phyloP scores from a whole-genome alignment of 2,888 invertebrate genomes.

The Ceramica pisi region DNA sequence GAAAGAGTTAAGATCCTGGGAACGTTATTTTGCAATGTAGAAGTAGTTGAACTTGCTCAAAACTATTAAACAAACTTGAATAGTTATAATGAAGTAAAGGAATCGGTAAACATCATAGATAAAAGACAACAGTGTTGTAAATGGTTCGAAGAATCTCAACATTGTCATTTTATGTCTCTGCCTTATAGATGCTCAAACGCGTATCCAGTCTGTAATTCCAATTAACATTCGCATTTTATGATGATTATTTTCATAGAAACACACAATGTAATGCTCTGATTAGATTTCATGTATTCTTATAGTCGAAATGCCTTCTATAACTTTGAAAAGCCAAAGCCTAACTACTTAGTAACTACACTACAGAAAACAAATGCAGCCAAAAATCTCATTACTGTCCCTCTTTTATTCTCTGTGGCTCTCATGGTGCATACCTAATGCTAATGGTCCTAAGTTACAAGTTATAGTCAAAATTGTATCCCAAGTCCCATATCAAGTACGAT shows the following conservation, averaged over 20 bases:
- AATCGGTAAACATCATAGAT: not conserved
- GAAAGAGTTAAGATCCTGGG: constrained; percentile 31
- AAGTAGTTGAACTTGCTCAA: constrained; percentile 4
- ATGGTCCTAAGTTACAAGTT: not conserved
- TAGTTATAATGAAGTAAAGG: constrained; percentile 1
- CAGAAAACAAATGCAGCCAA: not conserved
- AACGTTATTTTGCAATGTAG: constrained; percentile 28
- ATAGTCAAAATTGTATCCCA: constrained; percentile 18
- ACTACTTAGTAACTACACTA: not conserved
- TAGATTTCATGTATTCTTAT: not conserved
- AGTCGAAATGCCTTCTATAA: not conserved
- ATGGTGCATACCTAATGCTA: not conserved
- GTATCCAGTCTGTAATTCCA: not conserved
- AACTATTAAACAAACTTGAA: not conserved
- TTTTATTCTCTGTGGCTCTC: not conserved
- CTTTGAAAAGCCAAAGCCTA: not conserved
- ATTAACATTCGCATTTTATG: constrained; percentile 11
- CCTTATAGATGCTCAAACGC: not conserved
- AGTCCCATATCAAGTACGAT: constrained; percentile 6
- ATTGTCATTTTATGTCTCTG: not conserved
- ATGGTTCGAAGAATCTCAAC: not conserved
- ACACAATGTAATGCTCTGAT: not conserved
- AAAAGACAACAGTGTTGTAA: constrained; percentile 12
- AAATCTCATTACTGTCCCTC: not conserved
- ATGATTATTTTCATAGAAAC: not conserved